Percentiles rank a stretch among this genome's conserved stretches.
phyloP scores from a whole-genome alignment of 2,113 vertebrate species.

The Phalacrocorax pelagicus region DNA sequence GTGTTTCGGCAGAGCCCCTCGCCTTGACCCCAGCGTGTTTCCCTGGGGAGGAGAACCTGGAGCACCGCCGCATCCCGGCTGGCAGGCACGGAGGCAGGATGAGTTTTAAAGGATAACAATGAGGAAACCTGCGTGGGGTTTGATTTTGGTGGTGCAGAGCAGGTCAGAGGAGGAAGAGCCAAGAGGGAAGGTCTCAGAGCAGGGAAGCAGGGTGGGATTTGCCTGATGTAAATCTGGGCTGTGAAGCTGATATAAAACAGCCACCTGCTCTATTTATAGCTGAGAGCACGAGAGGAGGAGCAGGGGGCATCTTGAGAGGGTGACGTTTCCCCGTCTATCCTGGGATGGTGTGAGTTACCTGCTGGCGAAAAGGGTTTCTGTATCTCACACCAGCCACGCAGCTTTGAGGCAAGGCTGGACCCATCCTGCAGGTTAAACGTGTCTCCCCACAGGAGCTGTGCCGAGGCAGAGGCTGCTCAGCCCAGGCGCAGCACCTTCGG shows the following conservation, averaged over 20 bases:
- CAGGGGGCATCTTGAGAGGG: too few species aligned
- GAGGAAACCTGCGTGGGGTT: neutral
- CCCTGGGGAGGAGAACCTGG: neutral
- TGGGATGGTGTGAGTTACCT: too few species aligned
- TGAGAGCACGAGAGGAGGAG: too few species aligned
- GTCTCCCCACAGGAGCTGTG: neutral
- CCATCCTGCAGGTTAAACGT: neutral
- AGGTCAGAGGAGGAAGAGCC: neutral
- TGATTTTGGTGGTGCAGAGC: neutral
- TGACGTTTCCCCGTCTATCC: too few species aligned
- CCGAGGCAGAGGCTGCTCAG: neutral
- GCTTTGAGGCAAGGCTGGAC: neutral
- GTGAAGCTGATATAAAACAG: too few species aligned
- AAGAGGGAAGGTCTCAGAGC: neutral
- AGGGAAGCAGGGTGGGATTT: neutral
- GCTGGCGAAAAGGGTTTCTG: neutral
- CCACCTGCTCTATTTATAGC: too few species aligned
- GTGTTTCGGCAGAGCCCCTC: neutral
- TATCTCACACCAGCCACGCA: neutral
- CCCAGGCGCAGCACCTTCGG: neutral
- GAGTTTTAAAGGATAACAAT: neutral
- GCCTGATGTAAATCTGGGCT: neutral
- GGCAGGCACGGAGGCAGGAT: neutral
- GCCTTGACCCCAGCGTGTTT: too few species aligned
- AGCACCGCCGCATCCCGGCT: neutral